phyloP scores from a whole-genome alignment of 30 jellyfish, hydroid and myxozoan species.

The Turritopsis rubra region DNA sequence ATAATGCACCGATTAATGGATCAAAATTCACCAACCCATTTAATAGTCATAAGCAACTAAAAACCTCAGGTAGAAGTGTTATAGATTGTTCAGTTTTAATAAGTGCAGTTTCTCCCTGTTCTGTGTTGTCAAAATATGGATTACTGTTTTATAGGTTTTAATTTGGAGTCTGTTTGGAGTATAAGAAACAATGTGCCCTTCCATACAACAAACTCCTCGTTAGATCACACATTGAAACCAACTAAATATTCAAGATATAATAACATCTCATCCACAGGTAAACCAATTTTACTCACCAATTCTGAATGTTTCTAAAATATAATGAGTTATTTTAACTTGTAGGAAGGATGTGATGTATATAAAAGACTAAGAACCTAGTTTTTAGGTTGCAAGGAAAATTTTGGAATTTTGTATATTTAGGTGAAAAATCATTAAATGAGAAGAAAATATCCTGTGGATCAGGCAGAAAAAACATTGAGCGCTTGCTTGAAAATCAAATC shows the following conservation, averaged over 20 bases:
- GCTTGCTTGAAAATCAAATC: neutral
- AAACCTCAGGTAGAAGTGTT: neutral
- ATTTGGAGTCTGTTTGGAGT: conserved; percentile 85
- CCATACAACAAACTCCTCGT: conserved; percentile 2
- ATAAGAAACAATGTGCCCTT: conserved; percentile 68
- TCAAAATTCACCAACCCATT: neutral
- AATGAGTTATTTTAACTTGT: too few species aligned
- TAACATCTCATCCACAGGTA: neutral
- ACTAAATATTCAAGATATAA: conserved; percentile 7
- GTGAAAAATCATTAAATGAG: neutral
- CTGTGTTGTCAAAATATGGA: neutral
- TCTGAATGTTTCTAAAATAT: too few species aligned
- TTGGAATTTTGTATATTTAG: too few species aligned
- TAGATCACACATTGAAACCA: conserved; percentile 1
- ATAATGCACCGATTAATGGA: neutral
- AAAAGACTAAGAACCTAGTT: too few species aligned
- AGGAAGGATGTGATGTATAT: too few species aligned
- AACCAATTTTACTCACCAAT: too few species aligned
- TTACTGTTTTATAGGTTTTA: conserved; percentile 36
- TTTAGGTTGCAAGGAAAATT: too few species aligned
- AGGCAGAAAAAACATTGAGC: too few species aligned
- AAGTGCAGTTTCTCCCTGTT: neutral
- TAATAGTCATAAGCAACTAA: neutral
- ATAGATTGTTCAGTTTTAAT: neutral
- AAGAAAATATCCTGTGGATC: neutral